Base-by-base conservation (phyloP, 1,140 invertebrate species). In the Caenorhabditis latens region DNA sequence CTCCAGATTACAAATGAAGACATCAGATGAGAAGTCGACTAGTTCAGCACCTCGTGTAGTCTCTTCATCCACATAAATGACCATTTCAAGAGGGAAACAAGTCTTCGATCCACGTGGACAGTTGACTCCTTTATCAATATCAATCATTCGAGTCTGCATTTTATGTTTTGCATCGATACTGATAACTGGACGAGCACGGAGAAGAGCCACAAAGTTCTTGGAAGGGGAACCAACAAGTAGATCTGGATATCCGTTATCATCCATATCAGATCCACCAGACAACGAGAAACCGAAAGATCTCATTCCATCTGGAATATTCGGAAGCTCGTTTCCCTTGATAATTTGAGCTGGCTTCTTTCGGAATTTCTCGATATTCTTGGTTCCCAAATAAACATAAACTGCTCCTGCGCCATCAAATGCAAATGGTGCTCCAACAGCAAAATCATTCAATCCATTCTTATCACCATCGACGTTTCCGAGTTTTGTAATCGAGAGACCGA, bases 381-480 rank as follows among this genome's bases (percentile, higher is more conserved):
- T 95, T 9, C 96, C 96, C 86, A 97, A 93, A 93, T 95, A 97
- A 89, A 98, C 96, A 91, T 97, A 97, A 63, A 98, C 95, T 4
- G 95, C 94, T 16, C 94, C 94, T 21, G 86, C 87, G 11, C 96
- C 96, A 89, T 95, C 94, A 3, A 94, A 95, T 93, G 97, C 96
- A 92, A 97, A 98, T 0, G 97, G 97, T 40, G 97, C 96, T 21
- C 97, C 97, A 84, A 98, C 95, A 0, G 96, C 96, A 67, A 98
- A 93, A 92, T 98, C 97, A 92, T 90, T 89, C 46, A 58, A 71
- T 48, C 75, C 79, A 48, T 95, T 96, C 0, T 95, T 95, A 93
- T 98, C 97, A 93, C 96, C 96, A 92, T 98, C 98, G 11, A 98
- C 94, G 93, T 98, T 97, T 50, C 96, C 96, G 40, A 96, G 93